These are phyloP conservation scores for Heliconius melpomene DNA, from an alignment of 1,140 invertebrate genomes.

Conservation along the genomic window DNA sequence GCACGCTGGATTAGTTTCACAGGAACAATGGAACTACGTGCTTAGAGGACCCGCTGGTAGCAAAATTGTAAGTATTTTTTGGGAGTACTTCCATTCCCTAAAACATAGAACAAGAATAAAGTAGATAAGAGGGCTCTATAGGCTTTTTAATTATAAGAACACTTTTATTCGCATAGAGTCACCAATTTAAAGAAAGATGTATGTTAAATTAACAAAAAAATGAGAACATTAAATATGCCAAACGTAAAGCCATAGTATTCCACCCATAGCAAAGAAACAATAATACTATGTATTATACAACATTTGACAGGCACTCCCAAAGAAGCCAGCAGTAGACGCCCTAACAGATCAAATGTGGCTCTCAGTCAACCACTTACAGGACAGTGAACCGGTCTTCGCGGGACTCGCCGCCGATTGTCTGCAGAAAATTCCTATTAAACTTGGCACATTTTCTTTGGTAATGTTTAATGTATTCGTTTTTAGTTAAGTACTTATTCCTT, in stretches of 20 bases:
- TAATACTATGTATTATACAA: background rate
- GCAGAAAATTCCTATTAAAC: conserved; percentile 80
- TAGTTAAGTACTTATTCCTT: background rate
- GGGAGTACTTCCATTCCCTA: too few species aligned
- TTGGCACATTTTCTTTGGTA: conserved; percentile 84
- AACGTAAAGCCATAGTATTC: too few species aligned
- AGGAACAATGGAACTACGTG: conserved; percentile 87
- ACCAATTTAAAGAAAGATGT: too few species aligned
- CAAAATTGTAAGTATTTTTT: conserved; percentile 62
- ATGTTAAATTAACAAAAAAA: too few species aligned
- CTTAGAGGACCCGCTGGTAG: conserved; percentile 85
- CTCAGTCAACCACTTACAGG: conserved; percentile 81
- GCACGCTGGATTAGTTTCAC: conserved; percentile 81
- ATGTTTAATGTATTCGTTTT: conserved; percentile 23
- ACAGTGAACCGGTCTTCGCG: conserved; percentile 80
- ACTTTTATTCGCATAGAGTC: too few species aligned
- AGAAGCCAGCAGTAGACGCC: conserved; percentile 80
- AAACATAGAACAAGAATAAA: too few species aligned
- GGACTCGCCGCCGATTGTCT: conserved; percentile 80
- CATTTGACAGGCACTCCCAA: conserved; percentile 61
- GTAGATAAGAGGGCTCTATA: too few species aligned
- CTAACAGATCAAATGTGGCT: conserved; percentile 85
- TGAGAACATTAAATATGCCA: too few species aligned
- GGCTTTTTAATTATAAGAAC: too few species aligned
- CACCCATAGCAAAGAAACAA: too few species aligned